These are phyloP conservation scores for Paralichthys olivaceus DNA, from an alignment of 2,113 vertebrate species.

Conservation along the genomic window DNA sequence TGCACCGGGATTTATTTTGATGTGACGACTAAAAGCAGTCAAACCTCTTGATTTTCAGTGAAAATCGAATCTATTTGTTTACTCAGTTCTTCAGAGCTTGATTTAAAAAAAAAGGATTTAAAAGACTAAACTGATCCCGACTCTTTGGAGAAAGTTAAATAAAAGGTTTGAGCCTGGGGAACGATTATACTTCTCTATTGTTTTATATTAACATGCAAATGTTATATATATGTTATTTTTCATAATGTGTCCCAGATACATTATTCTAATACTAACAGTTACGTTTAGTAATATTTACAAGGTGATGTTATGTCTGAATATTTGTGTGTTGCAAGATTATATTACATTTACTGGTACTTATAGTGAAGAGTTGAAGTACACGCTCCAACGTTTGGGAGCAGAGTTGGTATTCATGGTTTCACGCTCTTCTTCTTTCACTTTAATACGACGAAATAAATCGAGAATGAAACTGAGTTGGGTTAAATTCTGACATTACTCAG, in stretches of 20 bases:
- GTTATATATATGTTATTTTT: background rate
- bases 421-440: background rate
- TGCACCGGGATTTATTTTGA: background rate
- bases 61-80: slow-evolving; percentile 27
- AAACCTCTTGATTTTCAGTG: slow-evolving; percentile 28
- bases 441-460: too few species aligned
- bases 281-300: too few species aligned
- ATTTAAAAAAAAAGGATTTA: slow-evolving; percentile 3
- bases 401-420: background rate
- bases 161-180: background rate
- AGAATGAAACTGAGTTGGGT: background rate
- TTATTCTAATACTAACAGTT: too few species aligned
- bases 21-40: slow-evolving; percentile 1
- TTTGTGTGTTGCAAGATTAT: too few species aligned
- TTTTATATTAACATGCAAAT: background rate
- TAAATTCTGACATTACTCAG: background rate
- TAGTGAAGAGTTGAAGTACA: too few species aligned
- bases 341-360: too few species aligned
- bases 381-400: background rate
- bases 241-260: too few species aligned
- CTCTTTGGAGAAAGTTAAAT: background rate
- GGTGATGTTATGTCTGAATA: too few species aligned
- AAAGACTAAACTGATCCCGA: background rate
- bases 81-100: background rate
- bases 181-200: too few species aligned